Conservation (phyloP, 1,140 invertebrate genomes). For the Sinonovacula constricta region DNA sequence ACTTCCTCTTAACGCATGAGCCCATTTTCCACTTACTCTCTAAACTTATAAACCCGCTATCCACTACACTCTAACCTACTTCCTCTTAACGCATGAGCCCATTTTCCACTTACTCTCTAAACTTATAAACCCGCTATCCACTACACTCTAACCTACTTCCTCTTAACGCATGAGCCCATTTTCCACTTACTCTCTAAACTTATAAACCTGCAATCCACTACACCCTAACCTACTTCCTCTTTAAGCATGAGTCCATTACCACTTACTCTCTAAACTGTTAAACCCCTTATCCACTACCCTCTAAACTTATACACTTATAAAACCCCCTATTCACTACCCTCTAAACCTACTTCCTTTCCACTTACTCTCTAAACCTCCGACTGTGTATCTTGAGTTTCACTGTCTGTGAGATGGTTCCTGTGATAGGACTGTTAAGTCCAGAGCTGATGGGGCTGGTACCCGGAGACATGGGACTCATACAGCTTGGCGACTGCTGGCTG, state of each 20-base stretch:
- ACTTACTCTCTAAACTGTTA: too few relatives aligned
- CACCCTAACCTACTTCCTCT: conserved; percentile 2
- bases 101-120: neutral
- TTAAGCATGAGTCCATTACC: too few relatives aligned
- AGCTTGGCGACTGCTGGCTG: conserved; percentile 77
- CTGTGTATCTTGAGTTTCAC: conserved; percentile 76
- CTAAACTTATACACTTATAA: too few relatives aligned
- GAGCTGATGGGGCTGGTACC: conserved; percentile 69
- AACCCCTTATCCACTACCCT: too few relatives aligned
- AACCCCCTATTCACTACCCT: too few relatives aligned
- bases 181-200: neutral
- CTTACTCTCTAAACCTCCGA: conserved; percentile 77
- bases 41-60: too few relatives aligned
- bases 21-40: too few relatives aligned
- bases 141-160: too few relatives aligned
- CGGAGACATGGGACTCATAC: conserved; percentile 75
- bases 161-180: too few relatives aligned
- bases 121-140: neutral
- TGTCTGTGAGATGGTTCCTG: conserved; percentile 65
- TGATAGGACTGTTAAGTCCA: conserved; percentile 73
- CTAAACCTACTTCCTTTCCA: too few relatives aligned
- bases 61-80: neutral
- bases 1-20: too few relatives aligned
- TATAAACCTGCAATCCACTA: neutral
- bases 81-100: neutral